Base-by-base conservation (phyloP, 2,113 vertebrate genomes). In the Chrysemys picta region DNA sequence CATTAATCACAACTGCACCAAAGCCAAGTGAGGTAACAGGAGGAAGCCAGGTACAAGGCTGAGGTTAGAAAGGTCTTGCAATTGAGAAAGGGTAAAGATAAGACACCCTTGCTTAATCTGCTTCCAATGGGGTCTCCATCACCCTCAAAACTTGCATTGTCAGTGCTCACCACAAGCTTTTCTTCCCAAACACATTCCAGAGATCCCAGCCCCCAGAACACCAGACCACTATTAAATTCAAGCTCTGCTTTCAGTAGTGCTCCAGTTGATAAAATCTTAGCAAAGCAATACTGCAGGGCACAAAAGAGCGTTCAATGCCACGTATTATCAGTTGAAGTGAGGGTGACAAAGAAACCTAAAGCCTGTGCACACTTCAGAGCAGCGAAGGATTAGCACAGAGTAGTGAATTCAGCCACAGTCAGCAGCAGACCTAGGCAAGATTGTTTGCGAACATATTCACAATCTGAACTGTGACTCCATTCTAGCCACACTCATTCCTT, bases 301-400 rank as follows among this genome's bases (percentile, higher is more conserved):
- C 49, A 38, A 83, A 79, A 53, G 1, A 75, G 16, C 8, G 85
- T 5, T 53, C 82, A 9, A 2, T 10, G 6, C 1, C 31, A 62
- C 29, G 31, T 22, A 53, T 10, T 89, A 87, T 2, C 47, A 89
- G 2, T 0, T n/a, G 14, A 42, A 0, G 2, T 0, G 24, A 93
- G 93, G 62, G 42, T n/a, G 54, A 42, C 47, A 6, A 45, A 54
- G 69, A 89, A 93, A 90, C 90, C 4, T 17, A 49, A 59, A 38
- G 14, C 24, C 29, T 9, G 16, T 86, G 38, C 31, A 1, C 59
- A 38, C 31, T 31, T 57, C 4, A 21, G 69, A 91, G 82, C 88
- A 83, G 19, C 42, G 57, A 21, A 84, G 76, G 27, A 24, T 86
- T 45, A 86, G 84, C 52, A 76, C 3, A 86, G 45, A 35, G 79